Evolutionary conservation across 2,888 invertebrate species (phyloP), one percentile per base, ranked within the genome.

Genomic region (Drosophila anceps): DNA sequence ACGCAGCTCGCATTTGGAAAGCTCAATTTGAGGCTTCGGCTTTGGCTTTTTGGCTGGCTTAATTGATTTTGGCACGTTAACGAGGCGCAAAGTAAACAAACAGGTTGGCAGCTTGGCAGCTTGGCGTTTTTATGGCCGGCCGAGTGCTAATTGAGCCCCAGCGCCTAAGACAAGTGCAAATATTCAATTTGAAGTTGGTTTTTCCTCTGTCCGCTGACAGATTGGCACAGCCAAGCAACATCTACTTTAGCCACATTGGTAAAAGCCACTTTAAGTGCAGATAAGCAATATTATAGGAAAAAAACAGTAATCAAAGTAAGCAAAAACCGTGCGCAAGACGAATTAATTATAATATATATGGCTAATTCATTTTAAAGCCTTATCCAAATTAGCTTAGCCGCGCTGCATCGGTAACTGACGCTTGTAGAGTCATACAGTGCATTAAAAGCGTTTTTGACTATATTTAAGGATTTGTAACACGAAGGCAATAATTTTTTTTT

Each of bases 31-130:
- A 57, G 62, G 55, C 59, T 70, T 62, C 50, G 48, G 29, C n/a
- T 48, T 5, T n/a, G 48, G 27, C n/a, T 24, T 27, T 37, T 54
- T 18, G 37, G 68, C 69, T 71, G 73, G 54, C 75, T 76, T 84
- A 88, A 88, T 85, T 88, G 84, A 84, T 85, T 82, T 85, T 84
- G 84, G 82, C 80, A 75, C 85, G 70, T 82, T 84, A 85, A 84
- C 85, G 80, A 84, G 85, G 64, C 74, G 82, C 62, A 79, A 84
- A 79, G 70, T 58, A 69, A 84, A 69, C 85, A 72, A 81, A 79
- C 83, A 68, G 79, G 63, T 76, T 65, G 71, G 57, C 75, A 85
- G 71, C 84, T 67, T 65, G 24, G 60, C 73, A 82, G 70, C 80
- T 64, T 61, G 15, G 18, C 41, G 35, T 24, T 41, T 51, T 55